Conservation (phyloP, 2,888 invertebrate genomes). For the Tenthredo livida region DNA sequence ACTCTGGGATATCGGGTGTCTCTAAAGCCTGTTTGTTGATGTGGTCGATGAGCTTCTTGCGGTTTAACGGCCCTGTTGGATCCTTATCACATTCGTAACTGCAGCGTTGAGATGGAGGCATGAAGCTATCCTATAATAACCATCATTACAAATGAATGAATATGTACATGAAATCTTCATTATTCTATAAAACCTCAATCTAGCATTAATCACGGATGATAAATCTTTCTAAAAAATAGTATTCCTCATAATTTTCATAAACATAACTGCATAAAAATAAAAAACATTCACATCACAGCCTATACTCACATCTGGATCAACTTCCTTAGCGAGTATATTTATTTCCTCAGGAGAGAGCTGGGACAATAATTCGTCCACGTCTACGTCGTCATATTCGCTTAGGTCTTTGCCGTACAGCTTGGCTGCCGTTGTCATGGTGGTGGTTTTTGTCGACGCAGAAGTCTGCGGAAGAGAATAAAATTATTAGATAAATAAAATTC, state of each 20-base stretch:
- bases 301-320: slow-evolving; percentile 98
- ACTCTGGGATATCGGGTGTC: slow-evolving; percentile 98
- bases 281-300: slow-evolving; percentile 9
- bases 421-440: slow-evolving; percentile 94
- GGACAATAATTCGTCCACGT: slow-evolving; percentile 95
- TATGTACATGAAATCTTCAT: slow-evolving; percentile 17
- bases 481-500: not conserved
- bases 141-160: slow-evolving; percentile 40
- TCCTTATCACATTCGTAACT: slow-evolving; percentile 97
- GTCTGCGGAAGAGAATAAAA: slow-evolving; percentile 82
- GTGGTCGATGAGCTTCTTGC: slow-evolving; percentile 96
- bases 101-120: slow-evolving; percentile 97
- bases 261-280: not conserved
- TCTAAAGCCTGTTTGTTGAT: slow-evolving; percentile 99
- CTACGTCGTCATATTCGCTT: slow-evolving; percentile 95
- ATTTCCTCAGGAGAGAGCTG: slow-evolving; percentile 97
- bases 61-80: slow-evolving; percentile 96
- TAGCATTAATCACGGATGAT: not conserved
- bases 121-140: slow-evolving; percentile 92
- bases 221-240: not conserved
- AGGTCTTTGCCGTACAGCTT: slow-evolving; percentile 95
- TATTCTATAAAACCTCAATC: not conserved
- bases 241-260: not conserved
- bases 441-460: slow-evolving; percentile 92
- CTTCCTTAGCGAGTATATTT: slow-evolving; percentile 98